Percentiles rank a stretch among this genome's conserved stretches.
Evolutionary conservation across 2,888 invertebrate genomes (phyloP).

Genomic region (Pimpla rufipes): DNA sequence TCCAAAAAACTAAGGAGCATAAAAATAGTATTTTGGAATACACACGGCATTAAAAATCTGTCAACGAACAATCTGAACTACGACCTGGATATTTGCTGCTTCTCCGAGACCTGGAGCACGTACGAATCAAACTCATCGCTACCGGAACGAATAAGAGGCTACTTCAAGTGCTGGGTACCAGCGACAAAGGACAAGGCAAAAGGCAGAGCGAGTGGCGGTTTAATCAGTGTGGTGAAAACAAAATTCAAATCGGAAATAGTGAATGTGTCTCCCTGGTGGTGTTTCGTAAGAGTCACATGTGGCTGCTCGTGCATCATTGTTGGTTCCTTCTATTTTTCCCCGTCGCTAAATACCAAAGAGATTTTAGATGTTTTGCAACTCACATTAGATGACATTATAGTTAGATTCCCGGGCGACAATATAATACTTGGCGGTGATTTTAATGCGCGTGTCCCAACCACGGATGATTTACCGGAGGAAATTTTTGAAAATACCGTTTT

Average conservation of each 20-base stretch:
- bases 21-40: conserved; percentile 36
- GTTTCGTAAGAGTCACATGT: conserved; percentile 11
- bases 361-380: conserved; percentile 23
- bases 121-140: neutral
- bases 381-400: conserved; percentile 8
- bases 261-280: conserved; percentile 35
- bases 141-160: neutral
- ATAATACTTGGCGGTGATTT: conserved; percentile 25
- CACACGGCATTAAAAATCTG: conserved; percentile 28
- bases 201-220: conserved; percentile 30
- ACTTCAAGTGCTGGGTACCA: neutral
- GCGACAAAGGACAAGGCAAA: conserved; percentile 1
- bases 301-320: neutral
- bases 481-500: conserved; percentile 7
- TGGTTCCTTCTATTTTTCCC: conserved; percentile 10
- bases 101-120: conserved; percentile 22
- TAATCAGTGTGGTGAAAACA: conserved; percentile 11
- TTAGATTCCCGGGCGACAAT: neutral
- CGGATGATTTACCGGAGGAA: neutral
- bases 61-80: neutral
- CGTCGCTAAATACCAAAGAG: conserved; percentile 8
- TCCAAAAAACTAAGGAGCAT: conserved; percentile 20
- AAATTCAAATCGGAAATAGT: conserved; percentile 7
- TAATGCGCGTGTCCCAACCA: conserved; percentile 17
- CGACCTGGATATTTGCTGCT: conserved; percentile 14